Conservation (phyloP, 2,113 vertebrate genomes). For the Eulacestoma nigropectus region DNA sequence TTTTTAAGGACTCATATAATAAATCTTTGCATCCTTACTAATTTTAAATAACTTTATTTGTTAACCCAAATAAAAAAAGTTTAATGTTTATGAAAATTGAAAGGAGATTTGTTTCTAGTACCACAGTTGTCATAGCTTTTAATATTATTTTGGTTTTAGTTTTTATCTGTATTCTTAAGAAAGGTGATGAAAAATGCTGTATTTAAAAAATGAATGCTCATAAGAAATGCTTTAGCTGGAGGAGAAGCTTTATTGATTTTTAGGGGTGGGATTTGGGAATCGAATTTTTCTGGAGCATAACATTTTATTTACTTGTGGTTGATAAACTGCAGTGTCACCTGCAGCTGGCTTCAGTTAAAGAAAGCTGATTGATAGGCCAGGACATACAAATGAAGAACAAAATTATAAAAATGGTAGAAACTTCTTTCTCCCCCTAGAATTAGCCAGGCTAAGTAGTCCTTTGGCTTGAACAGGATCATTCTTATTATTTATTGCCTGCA, state of each 20-base stretch:
- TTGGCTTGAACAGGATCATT: neutral
- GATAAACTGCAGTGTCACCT: constrained; percentile 11
- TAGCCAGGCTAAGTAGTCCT: neutral
- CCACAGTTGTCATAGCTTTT: neutral
- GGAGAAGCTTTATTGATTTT: constrained; percentile 9
- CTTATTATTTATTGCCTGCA: neutral
- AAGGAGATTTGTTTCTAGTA: neutral
- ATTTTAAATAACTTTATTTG: neutral
- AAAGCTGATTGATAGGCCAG: neutral
- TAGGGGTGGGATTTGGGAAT: neutral
- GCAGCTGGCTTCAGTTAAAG: neutral
- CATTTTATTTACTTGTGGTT: constrained; percentile 19
- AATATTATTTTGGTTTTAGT: neutral
- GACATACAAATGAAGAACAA: neutral
- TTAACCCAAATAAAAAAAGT: neutral
- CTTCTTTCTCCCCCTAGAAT: neutral
- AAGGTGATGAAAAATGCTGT: neutral
- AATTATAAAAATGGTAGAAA: neutral
- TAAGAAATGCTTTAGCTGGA: neutral
- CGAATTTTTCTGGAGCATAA: constrained; percentile 21
- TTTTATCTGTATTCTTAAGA: neutral
- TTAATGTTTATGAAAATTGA: neutral
- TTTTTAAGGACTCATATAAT: neutral
- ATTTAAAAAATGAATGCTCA: neutral
- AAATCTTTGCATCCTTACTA: neutral